Conservation (phyloP, 2,888 invertebrate genomes). For the Acleris emargana region DNA sequence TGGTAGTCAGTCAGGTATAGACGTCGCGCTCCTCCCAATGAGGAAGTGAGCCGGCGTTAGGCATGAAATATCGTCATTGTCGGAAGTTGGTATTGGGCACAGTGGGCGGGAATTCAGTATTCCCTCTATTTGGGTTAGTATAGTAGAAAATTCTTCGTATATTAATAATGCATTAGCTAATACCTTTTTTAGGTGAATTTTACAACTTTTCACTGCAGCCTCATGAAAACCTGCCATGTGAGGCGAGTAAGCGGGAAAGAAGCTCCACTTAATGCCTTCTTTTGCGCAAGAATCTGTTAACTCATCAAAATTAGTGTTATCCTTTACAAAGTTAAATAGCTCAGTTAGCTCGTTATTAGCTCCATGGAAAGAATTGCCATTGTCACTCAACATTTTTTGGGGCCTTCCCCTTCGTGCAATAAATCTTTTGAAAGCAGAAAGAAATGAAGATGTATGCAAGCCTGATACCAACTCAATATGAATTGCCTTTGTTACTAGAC, state of each 20-base stretch:
- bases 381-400: background rate
- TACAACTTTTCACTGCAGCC: too few species aligned
- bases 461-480: background rate
- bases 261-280: too few species aligned
- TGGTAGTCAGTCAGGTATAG: slow-evolving; percentile 13
- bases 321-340: background rate
- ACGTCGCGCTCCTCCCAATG: slow-evolving; percentile 4
- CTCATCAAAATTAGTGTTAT: too few species aligned
- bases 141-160: too few species aligned
- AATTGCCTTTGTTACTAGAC: background rate
- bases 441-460: background rate
- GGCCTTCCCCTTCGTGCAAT: background rate
- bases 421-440: background rate
- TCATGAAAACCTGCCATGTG: too few species aligned
- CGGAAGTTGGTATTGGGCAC: background rate
- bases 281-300: too few species aligned
- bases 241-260: too few species aligned
- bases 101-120: background rate
- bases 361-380: background rate
- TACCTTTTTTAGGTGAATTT: too few species aligned
- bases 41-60: slow-evolving; percentile 16
- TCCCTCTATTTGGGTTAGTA: too few species aligned
- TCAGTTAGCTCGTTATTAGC: background rate
- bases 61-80: background rate
- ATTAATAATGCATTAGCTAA: background rate